Percentiles rank a stretch among this genome's conserved stretches.
These are phyloP conservation scores for Falco biarmicus DNA, from an alignment of 2,797 vertebrate species.

Conservation along the genomic window DNA sequence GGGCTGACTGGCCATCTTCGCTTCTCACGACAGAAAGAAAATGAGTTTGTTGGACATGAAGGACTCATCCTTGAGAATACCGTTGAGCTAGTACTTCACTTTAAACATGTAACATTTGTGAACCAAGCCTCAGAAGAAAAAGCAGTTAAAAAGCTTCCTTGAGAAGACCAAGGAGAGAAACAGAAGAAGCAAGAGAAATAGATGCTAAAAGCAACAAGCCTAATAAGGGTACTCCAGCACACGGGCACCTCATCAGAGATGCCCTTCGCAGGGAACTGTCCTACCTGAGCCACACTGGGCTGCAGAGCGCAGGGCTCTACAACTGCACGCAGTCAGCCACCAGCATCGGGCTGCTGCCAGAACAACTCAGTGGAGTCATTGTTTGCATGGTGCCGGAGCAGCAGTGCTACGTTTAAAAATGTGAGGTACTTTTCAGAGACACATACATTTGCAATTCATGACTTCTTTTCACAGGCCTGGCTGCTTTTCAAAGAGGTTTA, in stretches of 20 bases:
- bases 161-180: not conserved
- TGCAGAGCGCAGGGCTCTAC: not conserved
- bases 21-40: not conserved
- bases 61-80: not conserved
- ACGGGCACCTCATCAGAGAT: not conserved
- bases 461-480: conserved; percentile 41
- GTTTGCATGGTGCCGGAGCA: conserved; percentile 7
- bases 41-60: not conserved
- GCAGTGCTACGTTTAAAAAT: conserved; percentile 30
- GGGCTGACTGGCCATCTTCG: not conserved
- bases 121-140: not conserved
- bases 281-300: not conserved
- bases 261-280: not conserved
- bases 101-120: not conserved
- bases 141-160: not conserved
- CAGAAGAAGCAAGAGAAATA: not conserved
- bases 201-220: not conserved
- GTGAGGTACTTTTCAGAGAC: conserved; percentile 8
- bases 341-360: not conserved
- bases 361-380: not conserved
- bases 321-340: not conserved
- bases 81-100: not conserved
- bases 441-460: conserved; percentile 44
- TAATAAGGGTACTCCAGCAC: not conserved
- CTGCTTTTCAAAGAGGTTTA: conserved; percentile 57